Percentiles rank a stretch among this genome's conserved stretches.
Evolutionary conservation across 2,113 vertebrate genomes (phyloP).

Genomic region (Recurvirostra avosetta): DNA sequence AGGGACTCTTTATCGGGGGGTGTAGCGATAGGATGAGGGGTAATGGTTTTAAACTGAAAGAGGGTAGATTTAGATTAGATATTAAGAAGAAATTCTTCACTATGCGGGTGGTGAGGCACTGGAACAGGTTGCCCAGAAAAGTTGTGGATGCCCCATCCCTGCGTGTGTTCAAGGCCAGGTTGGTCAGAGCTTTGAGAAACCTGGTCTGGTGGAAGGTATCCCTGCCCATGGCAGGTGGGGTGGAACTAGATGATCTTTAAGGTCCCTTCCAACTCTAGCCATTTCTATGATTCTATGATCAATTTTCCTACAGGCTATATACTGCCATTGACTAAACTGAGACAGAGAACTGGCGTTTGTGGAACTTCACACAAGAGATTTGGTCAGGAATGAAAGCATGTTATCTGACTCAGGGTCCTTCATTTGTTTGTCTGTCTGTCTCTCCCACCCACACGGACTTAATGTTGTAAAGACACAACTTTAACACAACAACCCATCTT

Average conservation of each 20-base stretch:
- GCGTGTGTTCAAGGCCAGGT: background rate
- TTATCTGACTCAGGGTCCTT: background rate
- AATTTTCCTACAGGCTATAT: background rate
- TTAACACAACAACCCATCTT: background rate
- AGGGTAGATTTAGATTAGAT: background rate
- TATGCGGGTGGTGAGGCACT: background rate
- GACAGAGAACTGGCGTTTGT: background rate
- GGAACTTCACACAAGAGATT: background rate
- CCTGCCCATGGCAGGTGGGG: background rate
- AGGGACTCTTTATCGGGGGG: background rate
- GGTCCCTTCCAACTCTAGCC: background rate
- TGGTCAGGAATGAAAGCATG: background rate
- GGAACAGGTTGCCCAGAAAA: background rate
- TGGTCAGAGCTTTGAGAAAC: background rate
- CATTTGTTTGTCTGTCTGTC: background rate
- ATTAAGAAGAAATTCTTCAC: background rate
- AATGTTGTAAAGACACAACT: background rate
- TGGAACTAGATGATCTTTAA: background rate
- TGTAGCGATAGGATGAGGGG: background rate
- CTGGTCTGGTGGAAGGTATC: background rate
- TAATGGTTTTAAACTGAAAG: background rate
- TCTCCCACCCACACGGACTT: background rate
- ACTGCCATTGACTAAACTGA: background rate
- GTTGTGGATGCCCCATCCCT: background rate
- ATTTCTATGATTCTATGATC: background rate